Evolutionary conservation across 23 tunicate genomes (phyloP), one percentile per base, ranked within the genome.

Genomic region (Phallusia fumigata): DNA sequence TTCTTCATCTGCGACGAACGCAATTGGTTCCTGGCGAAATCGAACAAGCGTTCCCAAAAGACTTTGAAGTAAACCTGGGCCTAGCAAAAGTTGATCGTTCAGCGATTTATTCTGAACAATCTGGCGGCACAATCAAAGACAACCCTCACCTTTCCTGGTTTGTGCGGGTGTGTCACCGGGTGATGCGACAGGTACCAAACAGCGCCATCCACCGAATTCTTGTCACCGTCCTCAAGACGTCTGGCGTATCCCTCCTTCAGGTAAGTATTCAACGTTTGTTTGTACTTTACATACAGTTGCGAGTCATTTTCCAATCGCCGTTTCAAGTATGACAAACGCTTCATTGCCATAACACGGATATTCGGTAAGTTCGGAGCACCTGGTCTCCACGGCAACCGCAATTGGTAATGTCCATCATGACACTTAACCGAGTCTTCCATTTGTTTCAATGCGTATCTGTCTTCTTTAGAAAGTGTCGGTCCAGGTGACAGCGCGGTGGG

Each of bases 301-400:
- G 44, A 26, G 35, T 80, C 40, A 32, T 19, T 34, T 53, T 80
- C 33, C 32, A 80, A 64, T 44, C 75, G 74, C 49, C 75, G 74
- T 53, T 80, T 80, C 36, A 80, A 33, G 12, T 44, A 30, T 33
- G 13, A 80, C 24, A 2, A 58, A 58, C 84, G 74, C 32, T 80
- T 53, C 44, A 35, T 6, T 10, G 84, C 36, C 84, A 80, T 80
- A 33, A 21, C 30, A 31, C 74, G 84, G 52, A 19, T 80, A 31
- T 34, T 31, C 34, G 74, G 84, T 30, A 64, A 32, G 18, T 53
- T 30, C 12, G 45, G 52, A 28, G 84, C 52, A 53, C 75, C 75
- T 3, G 75, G 75, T 22, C 49, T 53, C 84, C 76, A 53, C 0
- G 84, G 84, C 75, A 80, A 64, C 16, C 49, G 50, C 49, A 80